Evolutionary conservation across 2,113 vertebrate species (phyloP).

Genomic region (Herpailurus yagouaroundi): DNA sequence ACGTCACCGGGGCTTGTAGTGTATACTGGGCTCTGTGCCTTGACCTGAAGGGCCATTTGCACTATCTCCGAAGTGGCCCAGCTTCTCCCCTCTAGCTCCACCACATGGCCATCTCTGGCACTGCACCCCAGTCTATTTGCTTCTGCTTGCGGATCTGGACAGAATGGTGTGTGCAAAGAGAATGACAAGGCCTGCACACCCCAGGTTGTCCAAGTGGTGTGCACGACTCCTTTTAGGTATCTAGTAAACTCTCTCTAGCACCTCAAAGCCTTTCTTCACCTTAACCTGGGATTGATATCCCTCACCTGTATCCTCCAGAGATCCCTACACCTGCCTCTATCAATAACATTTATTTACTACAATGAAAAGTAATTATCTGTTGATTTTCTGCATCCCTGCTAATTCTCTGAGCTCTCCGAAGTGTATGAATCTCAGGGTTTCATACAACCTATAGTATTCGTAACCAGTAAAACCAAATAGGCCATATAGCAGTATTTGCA

Average conservation of each 20-base stretch:
- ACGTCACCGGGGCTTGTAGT: too few species aligned
- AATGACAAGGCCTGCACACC: neutral
- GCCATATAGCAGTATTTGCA: neutral
- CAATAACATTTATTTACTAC: neutral
- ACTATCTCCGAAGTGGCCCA: too few species aligned
- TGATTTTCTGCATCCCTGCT: neutral
- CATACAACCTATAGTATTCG: neutral
- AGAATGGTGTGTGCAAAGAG: neutral
- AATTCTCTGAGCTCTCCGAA: neutral
- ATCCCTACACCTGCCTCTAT: neutral
- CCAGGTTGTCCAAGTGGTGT: neutral
- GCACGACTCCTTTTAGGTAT: neutral
- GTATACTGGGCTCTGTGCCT: neutral
- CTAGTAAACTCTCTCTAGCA: neutral
- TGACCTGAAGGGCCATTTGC: neutral
- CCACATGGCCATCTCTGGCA: fast-evolving
- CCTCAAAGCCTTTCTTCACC: neutral
- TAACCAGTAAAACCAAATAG: neutral
- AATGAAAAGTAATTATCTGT: neutral
- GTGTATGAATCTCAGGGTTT: neutral
- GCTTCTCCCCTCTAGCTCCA: neutral
- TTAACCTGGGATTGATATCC: fast-evolving
- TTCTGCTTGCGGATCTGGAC: neutral
- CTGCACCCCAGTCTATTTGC: neutral
- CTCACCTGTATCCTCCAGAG: neutral